These are phyloP conservation scores for Phymatocera aterrima DNA, from an alignment of 2,888 invertebrate genomes.

Conservation along the genomic window DNA sequence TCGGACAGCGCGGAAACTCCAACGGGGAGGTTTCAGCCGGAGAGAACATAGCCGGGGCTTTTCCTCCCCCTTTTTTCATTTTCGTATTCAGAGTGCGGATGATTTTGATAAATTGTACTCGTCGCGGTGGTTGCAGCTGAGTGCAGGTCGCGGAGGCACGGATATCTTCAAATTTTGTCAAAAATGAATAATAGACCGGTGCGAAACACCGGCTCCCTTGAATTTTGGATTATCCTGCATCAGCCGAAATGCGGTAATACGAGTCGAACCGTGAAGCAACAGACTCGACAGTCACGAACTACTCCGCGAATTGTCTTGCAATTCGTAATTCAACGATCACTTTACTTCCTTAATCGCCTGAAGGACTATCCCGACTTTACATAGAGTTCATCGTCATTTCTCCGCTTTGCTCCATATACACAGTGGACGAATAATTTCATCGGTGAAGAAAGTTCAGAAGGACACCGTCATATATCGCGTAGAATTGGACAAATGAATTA, in stretches of 20 bases:
- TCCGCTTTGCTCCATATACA: too few species aligned
- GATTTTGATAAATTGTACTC: conserved; percentile 19
- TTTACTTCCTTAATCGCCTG: not conserved
- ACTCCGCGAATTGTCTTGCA: not conserved
- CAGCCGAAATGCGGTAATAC: not conserved
- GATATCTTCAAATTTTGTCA: not conserved
- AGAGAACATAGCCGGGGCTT: not conserved
- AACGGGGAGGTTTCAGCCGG: not conserved
- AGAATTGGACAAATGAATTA: too few species aligned
- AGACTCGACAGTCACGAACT: not conserved
- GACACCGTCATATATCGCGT: too few species aligned
- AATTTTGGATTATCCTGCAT: not conserved
- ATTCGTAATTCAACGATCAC: conserved; percentile 2
- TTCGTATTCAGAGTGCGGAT: not conserved
- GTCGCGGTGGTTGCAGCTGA: not conserved
- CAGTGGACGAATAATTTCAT: too few species aligned
- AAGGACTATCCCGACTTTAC: too few species aligned
- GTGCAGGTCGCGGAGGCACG: not conserved
- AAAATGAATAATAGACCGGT: not conserved
- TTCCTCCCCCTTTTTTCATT: not conserved
- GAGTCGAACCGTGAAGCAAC: not conserved
- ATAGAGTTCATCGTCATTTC: too few species aligned
- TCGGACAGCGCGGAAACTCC: not conserved
- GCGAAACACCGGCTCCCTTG: not conserved
- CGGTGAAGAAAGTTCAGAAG: too few species aligned